phyloP scores from a whole-genome alignment of 2,113 vertebrate genomes.

The Plectropomus leopardus region DNA sequence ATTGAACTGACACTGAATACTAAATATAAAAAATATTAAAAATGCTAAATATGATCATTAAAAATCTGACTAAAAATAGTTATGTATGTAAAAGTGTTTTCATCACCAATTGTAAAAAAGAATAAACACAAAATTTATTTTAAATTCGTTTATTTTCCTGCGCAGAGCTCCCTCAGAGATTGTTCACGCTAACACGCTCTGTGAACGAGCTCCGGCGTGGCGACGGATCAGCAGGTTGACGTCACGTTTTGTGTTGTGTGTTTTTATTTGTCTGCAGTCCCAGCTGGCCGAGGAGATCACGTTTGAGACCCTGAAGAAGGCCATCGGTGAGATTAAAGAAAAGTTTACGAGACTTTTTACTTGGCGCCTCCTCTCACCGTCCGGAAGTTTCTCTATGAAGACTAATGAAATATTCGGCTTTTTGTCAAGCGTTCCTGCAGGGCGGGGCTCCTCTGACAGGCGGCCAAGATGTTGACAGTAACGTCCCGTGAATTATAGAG shows the following conservation, averaged over 20 bases:
- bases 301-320: constrained; percentile 97
- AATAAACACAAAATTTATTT: too few relatives aligned
- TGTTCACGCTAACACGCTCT: too few relatives aligned
- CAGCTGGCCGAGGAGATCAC: constrained; percentile 96
- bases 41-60: too few relatives aligned
- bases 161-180: too few relatives aligned
- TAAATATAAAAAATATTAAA: too few relatives aligned
- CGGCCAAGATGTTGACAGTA: neutral
- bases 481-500: neutral
- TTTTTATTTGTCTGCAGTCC: constrained; percentile 79
- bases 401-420: neutral
- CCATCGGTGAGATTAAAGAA: constrained; percentile 89
- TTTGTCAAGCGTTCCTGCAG: neutral
- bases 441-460: neutral
- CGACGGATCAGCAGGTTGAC: neutral
- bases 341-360: too few relatives aligned
- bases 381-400: neutral
- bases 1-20: too few relatives aligned
- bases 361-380: neutral
- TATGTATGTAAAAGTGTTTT: too few relatives aligned
- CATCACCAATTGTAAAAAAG: too few relatives aligned
- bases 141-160: too few relatives aligned
- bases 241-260: neutral
- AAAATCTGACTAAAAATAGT: too few relatives aligned
- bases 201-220: too few relatives aligned